phyloP scores from a whole-genome alignment of 2,113 vertebrate genomes.

The Pionites leucogaster region DNA sequence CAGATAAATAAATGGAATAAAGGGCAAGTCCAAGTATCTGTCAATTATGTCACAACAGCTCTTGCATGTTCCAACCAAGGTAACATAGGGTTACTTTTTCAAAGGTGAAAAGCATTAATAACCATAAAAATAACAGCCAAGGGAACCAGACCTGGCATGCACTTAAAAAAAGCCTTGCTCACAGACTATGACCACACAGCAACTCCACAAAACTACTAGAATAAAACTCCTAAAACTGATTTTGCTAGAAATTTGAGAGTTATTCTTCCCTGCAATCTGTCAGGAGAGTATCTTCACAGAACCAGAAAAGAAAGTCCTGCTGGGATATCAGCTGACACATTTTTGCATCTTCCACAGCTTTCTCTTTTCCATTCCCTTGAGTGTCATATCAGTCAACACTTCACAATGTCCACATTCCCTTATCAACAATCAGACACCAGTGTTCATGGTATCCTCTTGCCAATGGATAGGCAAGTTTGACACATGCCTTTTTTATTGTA shows the following conservation, averaged over 20 bases:
- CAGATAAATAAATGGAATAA: neutral
- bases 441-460: conserved; percentile 2
- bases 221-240: neutral
- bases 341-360: conserved; percentile 43
- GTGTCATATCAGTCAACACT: conserved; percentile 49
- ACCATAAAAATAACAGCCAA: neutral
- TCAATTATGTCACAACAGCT: neutral
- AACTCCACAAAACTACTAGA: neutral
- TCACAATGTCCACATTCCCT: neutral
- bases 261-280: neutral
- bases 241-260: neutral
- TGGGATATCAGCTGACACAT: conserved; percentile 44
- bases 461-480: conserved; percentile 49
- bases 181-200: neutral
- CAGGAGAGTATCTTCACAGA: neutral
- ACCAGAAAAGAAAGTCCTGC: neutral
- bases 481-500: conserved; percentile 41
- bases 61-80: neutral
- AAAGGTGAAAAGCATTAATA: neutral
- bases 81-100: neutral
- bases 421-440: conserved; percentile 30
- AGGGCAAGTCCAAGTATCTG: neutral
- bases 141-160: neutral
- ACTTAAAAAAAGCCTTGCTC: neutral
- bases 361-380: conserved; percentile 39